phyloP scores from a whole-genome alignment of 2,888 invertebrate species.

The Hofmannophila pseudospretella region DNA sequence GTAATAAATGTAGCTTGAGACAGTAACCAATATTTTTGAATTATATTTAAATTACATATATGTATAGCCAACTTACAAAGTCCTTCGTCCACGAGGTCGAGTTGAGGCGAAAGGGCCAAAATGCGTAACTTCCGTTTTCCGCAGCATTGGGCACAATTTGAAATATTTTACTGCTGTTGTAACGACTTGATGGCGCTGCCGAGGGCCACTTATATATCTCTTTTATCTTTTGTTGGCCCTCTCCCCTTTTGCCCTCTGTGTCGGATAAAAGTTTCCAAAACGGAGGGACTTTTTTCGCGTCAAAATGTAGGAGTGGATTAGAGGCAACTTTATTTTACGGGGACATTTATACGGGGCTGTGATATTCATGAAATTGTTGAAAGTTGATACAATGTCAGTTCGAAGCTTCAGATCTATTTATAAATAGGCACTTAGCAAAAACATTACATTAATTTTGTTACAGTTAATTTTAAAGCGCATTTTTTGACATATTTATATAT shows the following conservation, averaged over 20 bases:
- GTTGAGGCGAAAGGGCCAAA: slow-evolving; percentile 27
- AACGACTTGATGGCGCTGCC: slow-evolving; percentile 76
- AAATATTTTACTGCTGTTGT: slow-evolving; percentile 77
- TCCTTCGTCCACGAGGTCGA: slow-evolving; percentile 3
- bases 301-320: slow-evolving; percentile 32
- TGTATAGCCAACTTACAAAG: neutral
- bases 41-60: slow-evolving; percentile 2
- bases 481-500: too few relatives aligned
- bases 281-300: slow-evolving; percentile 49
- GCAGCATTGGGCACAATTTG: slow-evolving; percentile 77
- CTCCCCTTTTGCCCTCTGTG: slow-evolving; percentile 58
- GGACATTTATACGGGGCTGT: neutral
- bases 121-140: slow-evolving; percentile 76
- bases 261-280: slow-evolving; percentile 47
- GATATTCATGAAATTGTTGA: slow-evolving; percentile 5
- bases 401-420: neutral
- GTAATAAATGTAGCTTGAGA: too few relatives aligned
- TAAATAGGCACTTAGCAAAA: too few relatives aligned
- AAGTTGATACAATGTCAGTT: slow-evolving; percentile 2
- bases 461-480: too few relatives aligned
- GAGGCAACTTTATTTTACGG: slow-evolving; percentile 17
- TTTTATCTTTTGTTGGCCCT: slow-evolving; percentile 73
- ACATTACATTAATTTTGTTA: too few relatives aligned
- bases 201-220: slow-evolving; percentile 77
- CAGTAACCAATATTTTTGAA: too few relatives aligned